These are phyloP conservation scores for Papio anubis DNA, from an alignment of 2,113 vertebrate species.

Conservation along the genomic window DNA sequence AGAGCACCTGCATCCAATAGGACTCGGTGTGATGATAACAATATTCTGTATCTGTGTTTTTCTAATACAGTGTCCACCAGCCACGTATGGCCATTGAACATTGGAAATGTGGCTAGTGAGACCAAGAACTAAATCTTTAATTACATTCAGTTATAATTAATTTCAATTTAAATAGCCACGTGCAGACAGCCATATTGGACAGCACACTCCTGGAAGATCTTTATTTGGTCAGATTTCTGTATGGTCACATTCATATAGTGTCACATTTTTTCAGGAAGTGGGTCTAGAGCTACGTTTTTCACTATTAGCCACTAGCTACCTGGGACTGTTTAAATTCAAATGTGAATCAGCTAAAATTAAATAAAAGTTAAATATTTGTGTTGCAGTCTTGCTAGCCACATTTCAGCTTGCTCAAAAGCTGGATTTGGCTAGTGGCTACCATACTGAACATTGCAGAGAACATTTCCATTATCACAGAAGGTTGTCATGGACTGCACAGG, in stretches of 20 bases:
- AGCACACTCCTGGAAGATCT: not conserved
- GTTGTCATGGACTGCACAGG: not conserved
- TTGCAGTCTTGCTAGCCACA: not conserved
- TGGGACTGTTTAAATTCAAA: not conserved
- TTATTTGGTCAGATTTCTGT: not conserved
- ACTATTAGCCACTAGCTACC: not conserved
- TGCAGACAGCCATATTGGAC: not conserved
- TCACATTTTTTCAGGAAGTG: not conserved
- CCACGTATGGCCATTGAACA: not conserved
- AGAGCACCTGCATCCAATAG: not conserved
- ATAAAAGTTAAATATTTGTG: slow-evolving; percentile 5
- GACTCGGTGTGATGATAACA: not conserved
- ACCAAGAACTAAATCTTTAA: not conserved
- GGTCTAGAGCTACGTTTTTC: not conserved
- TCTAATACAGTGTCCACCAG: not conserved
- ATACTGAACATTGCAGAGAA: not conserved
- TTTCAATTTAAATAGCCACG: not conserved
- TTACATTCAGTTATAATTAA: slow-evolving; percentile 9
- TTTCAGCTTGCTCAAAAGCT: not conserved
- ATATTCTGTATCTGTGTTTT: not conserved
- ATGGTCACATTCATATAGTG: not conserved
- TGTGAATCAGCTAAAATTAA: slow-evolving; percentile 15
- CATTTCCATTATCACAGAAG: not conserved
- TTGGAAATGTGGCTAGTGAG: not conserved
- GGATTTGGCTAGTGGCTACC: not conserved